A percentile compares a stretch with the other conserved stretches of the same genome.
These are phyloP conservation scores for Diabrotica virgifera DNA, from an alignment of 1,140 invertebrate genomes.

Conservation along the genomic window DNA sequence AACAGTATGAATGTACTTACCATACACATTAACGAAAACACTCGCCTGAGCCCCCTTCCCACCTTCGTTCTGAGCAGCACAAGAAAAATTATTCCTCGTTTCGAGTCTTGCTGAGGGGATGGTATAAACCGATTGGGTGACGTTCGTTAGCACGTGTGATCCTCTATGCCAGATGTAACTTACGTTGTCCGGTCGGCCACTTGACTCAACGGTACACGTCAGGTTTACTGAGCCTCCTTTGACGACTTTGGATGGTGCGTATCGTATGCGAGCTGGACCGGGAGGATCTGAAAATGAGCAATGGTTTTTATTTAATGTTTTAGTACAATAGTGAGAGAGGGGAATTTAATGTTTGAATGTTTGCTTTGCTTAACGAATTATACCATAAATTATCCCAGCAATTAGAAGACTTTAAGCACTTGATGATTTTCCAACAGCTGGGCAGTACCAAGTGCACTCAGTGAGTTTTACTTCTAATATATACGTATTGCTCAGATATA, in stretches of 20 bases:
- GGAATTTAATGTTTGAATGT: too few species aligned
- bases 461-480: too few species aligned
- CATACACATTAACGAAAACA: slow-evolving; percentile 72
- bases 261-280: slow-evolving; percentile 32
- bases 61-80: slow-evolving; percentile 77
- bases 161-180: slow-evolving; percentile 78
- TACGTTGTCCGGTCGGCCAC: slow-evolving; percentile 71
- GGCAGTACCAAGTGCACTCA: too few species aligned
- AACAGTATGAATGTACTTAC: slow-evolving; percentile 52
- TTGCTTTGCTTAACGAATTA: too few species aligned
- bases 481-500: too few species aligned
- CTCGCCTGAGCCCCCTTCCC: slow-evolving; percentile 72
- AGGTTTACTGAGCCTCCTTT: slow-evolving; percentile 77
- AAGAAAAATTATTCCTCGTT: slow-evolving; percentile 82
- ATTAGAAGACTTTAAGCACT: too few species aligned
- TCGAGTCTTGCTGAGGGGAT: slow-evolving; percentile 78
- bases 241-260: slow-evolving; percentile 67
- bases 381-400: too few species aligned
- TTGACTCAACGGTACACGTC: slow-evolving; percentile 76
- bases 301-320: background rate
- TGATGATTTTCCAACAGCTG: too few species aligned
- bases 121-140: slow-evolving; percentile 69
- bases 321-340: too few species aligned
- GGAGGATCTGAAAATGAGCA: slow-evolving; percentile 38
- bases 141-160: slow-evolving; percentile 65